Conservation (phyloP, 2,113 vertebrate species). For the Ovis canadensis region DNA sequence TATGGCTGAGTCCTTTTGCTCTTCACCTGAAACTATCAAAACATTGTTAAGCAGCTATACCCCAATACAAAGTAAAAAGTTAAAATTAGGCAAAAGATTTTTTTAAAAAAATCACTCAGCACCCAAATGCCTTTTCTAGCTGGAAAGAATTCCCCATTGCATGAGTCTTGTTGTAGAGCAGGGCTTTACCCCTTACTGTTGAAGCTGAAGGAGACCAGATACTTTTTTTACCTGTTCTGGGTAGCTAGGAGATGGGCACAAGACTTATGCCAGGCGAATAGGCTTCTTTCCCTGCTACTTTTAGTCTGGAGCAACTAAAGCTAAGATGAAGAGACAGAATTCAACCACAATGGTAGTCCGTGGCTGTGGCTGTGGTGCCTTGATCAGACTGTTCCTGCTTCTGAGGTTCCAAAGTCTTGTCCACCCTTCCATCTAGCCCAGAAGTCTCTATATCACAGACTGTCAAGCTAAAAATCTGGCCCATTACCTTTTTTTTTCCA, state of each 20-base stretch:
- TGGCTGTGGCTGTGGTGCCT: not conserved
- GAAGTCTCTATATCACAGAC: not conserved
- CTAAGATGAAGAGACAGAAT: not conserved
- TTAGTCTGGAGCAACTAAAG: not conserved
- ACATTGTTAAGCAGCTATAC: not conserved
- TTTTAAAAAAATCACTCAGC: not conserved
- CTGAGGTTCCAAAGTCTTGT: not conserved
- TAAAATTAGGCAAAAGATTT: not conserved
- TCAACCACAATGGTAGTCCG: not conserved
- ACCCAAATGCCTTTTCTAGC: not conserved
- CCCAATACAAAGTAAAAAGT: not conserved
- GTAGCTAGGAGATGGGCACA: not conserved
- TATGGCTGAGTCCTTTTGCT: not conserved
- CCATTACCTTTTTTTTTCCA: not conserved
- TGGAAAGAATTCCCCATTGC: not conserved
- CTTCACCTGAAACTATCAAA: not conserved
- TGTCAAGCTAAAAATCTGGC: not conserved
- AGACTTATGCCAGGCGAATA: not conserved
- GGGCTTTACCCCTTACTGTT: not conserved
- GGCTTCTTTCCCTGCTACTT: not conserved
- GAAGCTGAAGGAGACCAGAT: not conserved
- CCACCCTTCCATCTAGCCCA: not conserved
- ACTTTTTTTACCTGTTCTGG: not conserved
- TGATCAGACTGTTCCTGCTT: not conserved
- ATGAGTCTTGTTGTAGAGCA: not conserved